phyloP scores from a whole-genome alignment of 2,888 invertebrate species.

The Trichopria drosophilae region DNA sequence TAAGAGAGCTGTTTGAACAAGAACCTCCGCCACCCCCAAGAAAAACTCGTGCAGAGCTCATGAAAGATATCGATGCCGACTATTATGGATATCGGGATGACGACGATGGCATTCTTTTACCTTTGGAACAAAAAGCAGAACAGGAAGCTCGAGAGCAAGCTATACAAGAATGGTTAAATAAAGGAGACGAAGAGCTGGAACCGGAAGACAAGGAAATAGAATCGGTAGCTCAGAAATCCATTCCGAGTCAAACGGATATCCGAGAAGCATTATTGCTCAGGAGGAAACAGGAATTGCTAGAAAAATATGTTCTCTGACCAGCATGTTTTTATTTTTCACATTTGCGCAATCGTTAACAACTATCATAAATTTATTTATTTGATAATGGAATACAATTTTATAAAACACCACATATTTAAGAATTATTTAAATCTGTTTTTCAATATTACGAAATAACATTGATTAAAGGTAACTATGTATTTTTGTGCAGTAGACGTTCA shows the following conservation, averaged over 20 bases:
- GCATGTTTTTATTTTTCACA: slow-evolving; percentile 31
- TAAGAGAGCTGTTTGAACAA: slow-evolving; percentile 95
- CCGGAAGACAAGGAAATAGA: slow-evolving; percentile 66
- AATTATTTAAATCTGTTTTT: slow-evolving; percentile 44
- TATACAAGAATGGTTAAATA: slow-evolving; percentile 74
- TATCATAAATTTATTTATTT: slow-evolving; percentile 51
- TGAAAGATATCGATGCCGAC: slow-evolving; percentile 98
- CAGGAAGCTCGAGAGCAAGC: slow-evolving; percentile 66
- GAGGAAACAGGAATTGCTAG: slow-evolving; percentile 89
- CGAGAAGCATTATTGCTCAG: slow-evolving; percentile 87
- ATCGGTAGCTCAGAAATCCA: slow-evolving; percentile 76
- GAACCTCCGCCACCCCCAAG: slow-evolving; percentile 88
- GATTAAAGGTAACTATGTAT: slow-evolving; percentile 50
- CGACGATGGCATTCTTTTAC: slow-evolving; percentile 92
- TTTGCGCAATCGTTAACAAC: slow-evolving; percentile 44
- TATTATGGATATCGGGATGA: slow-evolving; percentile 99
- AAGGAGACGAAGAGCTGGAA: slow-evolving; percentile 60
- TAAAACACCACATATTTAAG: slow-evolving; percentile 56
- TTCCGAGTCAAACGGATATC: slow-evolving; percentile 92
- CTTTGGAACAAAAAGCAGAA: slow-evolving; percentile 82
- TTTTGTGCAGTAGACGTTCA: slow-evolving; percentile 58
- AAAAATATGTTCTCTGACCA: slow-evolving; percentile 67
- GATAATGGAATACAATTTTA: slow-evolving; percentile 55
- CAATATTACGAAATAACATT: slow-evolving; percentile 54
- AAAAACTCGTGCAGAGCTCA: slow-evolving; percentile 92